Percentiles rank a stretch among this genome's conserved stretches.
Conservation (phyloP, 2,888 invertebrate genomes). For the Stratiomys singularior region DNA sequence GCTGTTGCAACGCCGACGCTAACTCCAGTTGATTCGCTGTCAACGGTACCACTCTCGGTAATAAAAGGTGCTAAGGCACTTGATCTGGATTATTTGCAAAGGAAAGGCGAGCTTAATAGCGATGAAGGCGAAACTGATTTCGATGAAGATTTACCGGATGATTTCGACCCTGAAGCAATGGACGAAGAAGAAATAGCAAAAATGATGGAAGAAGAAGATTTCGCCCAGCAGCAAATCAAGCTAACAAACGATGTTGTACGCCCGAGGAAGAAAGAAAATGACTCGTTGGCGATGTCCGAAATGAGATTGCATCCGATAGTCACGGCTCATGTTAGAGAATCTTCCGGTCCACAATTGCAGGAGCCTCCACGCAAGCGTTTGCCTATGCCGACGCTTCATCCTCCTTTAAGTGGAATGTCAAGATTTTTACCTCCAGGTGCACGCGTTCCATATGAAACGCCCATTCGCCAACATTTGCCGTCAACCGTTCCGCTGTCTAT, state of each 20-base stretch:
- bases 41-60: slow-evolving; percentile 64
- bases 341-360: slow-evolving; percentile 63
- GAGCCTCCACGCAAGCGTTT: slow-evolving; percentile 63
- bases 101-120: slow-evolving; percentile 63
- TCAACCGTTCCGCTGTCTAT: slow-evolving; percentile 48
- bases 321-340: slow-evolving; percentile 56
- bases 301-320: slow-evolving; percentile 40
- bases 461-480: slow-evolving; percentile 35
- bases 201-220: slow-evolving; percentile 73
- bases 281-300: slow-evolving; percentile 55
- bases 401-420: slow-evolving; percentile 57
- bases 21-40: slow-evolving; percentile 60
- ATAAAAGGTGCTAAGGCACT: slow-evolving; percentile 65
- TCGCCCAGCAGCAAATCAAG: slow-evolving; percentile 69
- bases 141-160: slow-evolving; percentile 64
- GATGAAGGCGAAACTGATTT: slow-evolving; percentile 56
- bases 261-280: slow-evolving; percentile 69
- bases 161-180: slow-evolving; percentile 67
- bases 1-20: slow-evolving; percentile 58
- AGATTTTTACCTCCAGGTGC: slow-evolving; percentile 41
- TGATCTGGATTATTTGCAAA: slow-evolving; percentile 64
- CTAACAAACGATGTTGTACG: slow-evolving; percentile 64
- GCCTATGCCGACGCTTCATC: slow-evolving; percentile 64
- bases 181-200: slow-evolving; percentile 67
- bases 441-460: slow-evolving; percentile 40